These are phyloP conservation scores for Sialis fuliginosa DNA, from an alignment of 2,888 invertebrate species.

Conservation along the genomic window DNA sequence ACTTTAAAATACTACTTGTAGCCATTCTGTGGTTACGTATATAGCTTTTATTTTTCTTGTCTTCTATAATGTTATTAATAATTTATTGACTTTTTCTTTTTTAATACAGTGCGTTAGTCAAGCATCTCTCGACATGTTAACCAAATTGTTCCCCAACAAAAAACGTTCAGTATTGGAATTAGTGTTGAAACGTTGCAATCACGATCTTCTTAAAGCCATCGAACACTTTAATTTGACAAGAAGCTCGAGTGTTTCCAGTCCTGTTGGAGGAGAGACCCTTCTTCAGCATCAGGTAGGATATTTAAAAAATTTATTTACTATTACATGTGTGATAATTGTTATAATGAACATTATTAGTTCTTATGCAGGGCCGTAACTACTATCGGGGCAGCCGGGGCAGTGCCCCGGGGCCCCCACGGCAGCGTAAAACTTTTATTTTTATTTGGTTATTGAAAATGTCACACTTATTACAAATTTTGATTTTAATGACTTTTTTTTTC, in stretches of 20 bases:
- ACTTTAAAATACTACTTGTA: constrained; percentile 6
- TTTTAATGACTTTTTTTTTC: too few species aligned
- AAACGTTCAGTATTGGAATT: constrained; percentile 76
- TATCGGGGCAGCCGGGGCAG: too few species aligned
- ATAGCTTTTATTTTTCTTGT: constrained; percentile 6
- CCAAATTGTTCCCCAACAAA: constrained; percentile 77
- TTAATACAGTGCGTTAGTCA: constrained; percentile 33
- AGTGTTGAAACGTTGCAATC: constrained; percentile 81
- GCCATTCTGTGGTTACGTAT: constrained; percentile 10
- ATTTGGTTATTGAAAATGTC: too few species aligned
- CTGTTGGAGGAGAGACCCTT: constrained; percentile 14
- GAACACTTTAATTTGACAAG: constrained; percentile 53
- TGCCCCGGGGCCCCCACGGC: too few species aligned
- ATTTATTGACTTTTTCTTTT: constrained; percentile 8
- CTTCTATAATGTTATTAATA: constrained; percentile 13
- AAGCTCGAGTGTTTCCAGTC: constrained; percentile 21
- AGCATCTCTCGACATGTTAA: constrained; percentile 66
- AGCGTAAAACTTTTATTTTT: too few species aligned
- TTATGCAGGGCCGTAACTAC: too few species aligned
- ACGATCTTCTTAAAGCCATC: constrained; percentile 77
- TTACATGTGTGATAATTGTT: too few species aligned
- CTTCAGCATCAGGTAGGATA: neutral
- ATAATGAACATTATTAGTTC: too few species aligned
- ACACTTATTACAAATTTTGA: too few species aligned
- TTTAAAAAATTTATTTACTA: too few species aligned